A percentile compares a stretch with the other conserved stretches of the same genome.
Evolutionary conservation across 2,888 invertebrate species (phyloP).

Genomic region (Drosophila meridiana): DNA sequence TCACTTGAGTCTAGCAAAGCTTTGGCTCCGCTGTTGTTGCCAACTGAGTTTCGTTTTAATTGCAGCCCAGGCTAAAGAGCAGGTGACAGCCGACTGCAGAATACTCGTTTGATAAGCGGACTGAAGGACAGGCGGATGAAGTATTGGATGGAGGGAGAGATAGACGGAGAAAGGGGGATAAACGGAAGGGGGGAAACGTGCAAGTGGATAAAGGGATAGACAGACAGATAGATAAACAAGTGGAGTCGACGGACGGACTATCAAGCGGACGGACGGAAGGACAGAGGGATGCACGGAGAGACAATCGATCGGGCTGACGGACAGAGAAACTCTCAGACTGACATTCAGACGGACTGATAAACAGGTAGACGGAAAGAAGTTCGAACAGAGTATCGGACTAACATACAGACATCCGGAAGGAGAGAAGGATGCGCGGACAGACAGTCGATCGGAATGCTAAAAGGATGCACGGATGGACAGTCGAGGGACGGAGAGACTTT

Average conservation of each 20-base stretch:
- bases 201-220: too few relatives aligned
- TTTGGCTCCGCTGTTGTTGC: slow-evolving; percentile 7
- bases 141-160: not conserved
- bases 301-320: not conserved
- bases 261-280: not conserved
- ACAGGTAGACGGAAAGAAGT: not conserved
- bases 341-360: not conserved
- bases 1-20: slow-evolving; percentile 25
- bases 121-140: not conserved
- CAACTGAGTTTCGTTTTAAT: slow-evolving; percentile 25
- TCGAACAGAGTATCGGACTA: too few relatives aligned
- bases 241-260: not conserved
- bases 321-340: too few relatives aligned
- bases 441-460: too few relatives aligned
- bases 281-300: not conserved
- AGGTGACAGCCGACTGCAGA: not conserved
- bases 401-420: too few relatives aligned
- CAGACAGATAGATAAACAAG: not conserved
- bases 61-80: slow-evolving; percentile 2
- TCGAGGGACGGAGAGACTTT: too few relatives aligned
- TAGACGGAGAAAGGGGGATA: too few relatives aligned
- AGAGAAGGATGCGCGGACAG: too few relatives aligned
- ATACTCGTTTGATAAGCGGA: not conserved
- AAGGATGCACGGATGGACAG: too few relatives aligned
- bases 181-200: too few relatives aligned